Conservation (phyloP, 2,113 vertebrate species). For the Thoracochromis brauschi region DNA sequence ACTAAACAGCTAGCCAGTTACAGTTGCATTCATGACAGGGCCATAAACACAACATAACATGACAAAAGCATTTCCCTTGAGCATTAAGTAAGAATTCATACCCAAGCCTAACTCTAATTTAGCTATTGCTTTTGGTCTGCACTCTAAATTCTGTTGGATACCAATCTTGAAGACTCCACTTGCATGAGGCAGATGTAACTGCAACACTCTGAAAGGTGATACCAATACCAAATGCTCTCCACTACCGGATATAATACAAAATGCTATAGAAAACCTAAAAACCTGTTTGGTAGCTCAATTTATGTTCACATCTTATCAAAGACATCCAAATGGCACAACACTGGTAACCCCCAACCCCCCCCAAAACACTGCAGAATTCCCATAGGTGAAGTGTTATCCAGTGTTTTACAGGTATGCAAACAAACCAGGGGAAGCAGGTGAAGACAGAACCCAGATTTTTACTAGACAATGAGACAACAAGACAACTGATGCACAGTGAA, state of each 20-base stretch:
- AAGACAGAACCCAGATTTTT: not conserved
- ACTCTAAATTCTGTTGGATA: not conserved
- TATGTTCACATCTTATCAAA: not conserved
- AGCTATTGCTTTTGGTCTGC: not conserved
- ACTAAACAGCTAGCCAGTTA: not conserved
- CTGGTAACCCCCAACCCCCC: not conserved
- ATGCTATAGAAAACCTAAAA: not conserved
- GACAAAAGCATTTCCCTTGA: not conserved
- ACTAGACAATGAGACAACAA: not conserved
- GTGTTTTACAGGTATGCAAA: not conserved
- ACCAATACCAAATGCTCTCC: not conserved
- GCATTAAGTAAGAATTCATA: not conserved
- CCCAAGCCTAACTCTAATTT: not conserved
- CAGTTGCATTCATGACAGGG: not conserved
- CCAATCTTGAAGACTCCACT: not conserved
- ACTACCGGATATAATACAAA: not conserved
- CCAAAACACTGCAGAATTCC: accelerated
- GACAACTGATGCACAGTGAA: not conserved
- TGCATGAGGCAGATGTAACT: not conserved
- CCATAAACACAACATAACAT: not conserved
- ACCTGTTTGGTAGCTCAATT: not conserved
- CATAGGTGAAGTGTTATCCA: not conserved
- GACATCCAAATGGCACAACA: not conserved
- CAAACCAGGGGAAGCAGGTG: not conserved
- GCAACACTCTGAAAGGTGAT: not conserved